A percentile compares a stretch with the other conserved stretches of the same genome.
Conservation (phyloP, 1,140 invertebrate genomes). For the Hypothenemus hampei region DNA sequence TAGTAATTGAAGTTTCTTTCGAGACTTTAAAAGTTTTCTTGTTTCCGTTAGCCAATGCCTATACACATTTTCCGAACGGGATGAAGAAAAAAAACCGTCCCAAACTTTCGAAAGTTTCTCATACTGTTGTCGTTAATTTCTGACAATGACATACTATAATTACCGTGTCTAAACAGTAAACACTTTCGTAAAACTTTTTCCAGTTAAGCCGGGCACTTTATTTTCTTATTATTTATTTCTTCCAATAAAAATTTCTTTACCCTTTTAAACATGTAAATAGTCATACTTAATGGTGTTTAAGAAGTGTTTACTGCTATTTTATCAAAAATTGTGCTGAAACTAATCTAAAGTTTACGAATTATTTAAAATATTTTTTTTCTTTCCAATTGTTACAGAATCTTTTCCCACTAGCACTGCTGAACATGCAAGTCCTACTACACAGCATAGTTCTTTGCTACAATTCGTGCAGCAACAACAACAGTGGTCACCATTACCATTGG, state of each 20-base stretch:
- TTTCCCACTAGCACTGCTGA: conserved; percentile 64
- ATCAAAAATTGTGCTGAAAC: too few species aligned
- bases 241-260: conserved; percentile 19
- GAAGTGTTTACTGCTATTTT: too few species aligned
- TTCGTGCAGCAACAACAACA: conserved; percentile 60
- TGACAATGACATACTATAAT: conserved; percentile 35
- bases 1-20: conserved; percentile 16
- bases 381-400: too few species aligned
- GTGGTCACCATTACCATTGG: conserved; percentile 72
- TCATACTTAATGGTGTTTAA: conserved; percentile 4
- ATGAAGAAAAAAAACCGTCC: conserved; percentile 18
- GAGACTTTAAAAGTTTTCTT: conserved; percentile 20
- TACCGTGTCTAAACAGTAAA: conserved; percentile 29
- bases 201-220: conserved; percentile 17
- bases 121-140: conserved; percentile 32
- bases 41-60: conserved; percentile 23
- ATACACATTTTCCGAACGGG: conserved; percentile 19
- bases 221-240: conserved; percentile 22
- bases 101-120: conserved; percentile 25
- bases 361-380: conserved; percentile 28
- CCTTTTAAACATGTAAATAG: conserved; percentile 10
- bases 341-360: background rate
- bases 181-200: conserved; percentile 17
- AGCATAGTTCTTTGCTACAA: conserved; percentile 40
- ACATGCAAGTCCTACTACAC: conserved; percentile 53